These are phyloP conservation scores for Microplitis deprimator DNA, from an alignment of 2,888 invertebrate genomes.

Conservation along the genomic window DNA sequence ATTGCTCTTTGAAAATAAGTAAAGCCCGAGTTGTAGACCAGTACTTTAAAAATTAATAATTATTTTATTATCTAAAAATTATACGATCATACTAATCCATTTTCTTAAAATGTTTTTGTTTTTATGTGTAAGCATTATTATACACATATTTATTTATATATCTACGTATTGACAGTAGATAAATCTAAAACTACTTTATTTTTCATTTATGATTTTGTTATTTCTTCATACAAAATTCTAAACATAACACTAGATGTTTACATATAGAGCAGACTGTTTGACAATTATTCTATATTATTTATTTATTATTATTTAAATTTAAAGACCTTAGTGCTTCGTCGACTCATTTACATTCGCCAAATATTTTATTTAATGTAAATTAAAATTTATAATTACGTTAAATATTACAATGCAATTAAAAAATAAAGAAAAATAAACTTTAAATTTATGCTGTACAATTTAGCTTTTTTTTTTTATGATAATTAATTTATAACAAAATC, in stretches of 20 bases:
- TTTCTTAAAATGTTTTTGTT: constrained; percentile 49
- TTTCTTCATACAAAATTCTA: constrained; percentile 62
- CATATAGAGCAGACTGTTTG: constrained; percentile 47
- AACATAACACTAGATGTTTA: constrained; percentile 53
- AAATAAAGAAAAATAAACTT: not conserved
- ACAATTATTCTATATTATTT: constrained; percentile 30
- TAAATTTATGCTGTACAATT: not conserved
- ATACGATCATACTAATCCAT: constrained; percentile 66
- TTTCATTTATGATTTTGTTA: constrained; percentile 41
- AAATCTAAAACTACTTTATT: constrained; percentile 54
- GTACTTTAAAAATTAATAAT: constrained; percentile 50
- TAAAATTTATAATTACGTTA: not conserved
- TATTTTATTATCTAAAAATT: constrained; percentile 58
- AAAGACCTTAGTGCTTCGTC: constrained; percentile 42
- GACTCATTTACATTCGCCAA: constrained; percentile 40
- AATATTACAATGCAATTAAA: not conserved
- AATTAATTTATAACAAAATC: not conserved
- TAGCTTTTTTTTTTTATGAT: constrained; percentile 9
- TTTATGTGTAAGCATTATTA: constrained; percentile 59
- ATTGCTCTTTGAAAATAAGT: too few species aligned
- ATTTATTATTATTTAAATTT: constrained; percentile 32
- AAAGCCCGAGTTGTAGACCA: too few species aligned
- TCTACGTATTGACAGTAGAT: constrained; percentile 54
- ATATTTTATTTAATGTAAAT: not conserved
- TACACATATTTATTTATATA: constrained; percentile 63